Evolutionary conservation across 1,140 invertebrate species (phyloP), one percentile per base, ranked within the genome.

Genomic region (Aradophagus sp.): DNA sequence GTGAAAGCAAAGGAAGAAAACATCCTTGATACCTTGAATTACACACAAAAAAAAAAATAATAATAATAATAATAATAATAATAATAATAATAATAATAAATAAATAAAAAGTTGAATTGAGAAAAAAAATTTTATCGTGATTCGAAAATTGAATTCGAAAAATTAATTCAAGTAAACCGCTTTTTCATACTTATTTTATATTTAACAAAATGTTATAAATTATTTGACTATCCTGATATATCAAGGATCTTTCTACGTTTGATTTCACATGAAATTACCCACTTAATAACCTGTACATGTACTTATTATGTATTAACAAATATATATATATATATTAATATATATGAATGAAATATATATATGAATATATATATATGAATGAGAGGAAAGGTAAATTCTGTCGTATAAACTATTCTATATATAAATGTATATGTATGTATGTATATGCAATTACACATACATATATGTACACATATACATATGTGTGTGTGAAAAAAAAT

Each of bases 201-300:
- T 5, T 23, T 5, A 23, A 5, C 20, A 23, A n/a, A n/a, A n/a
- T n/a, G n/a, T n/a, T n/a, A n/a, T n/a, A n/a, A n/a, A n/a, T n/a
- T n/a, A n/a, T n/a, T n/a, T n/a, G n/a, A n/a, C n/a, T n/a, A n/a
- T n/a, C n/a, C n/a, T n/a, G n/a, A n/a, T n/a, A n/a, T n/a, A n/a
- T n/a, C n/a, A n/a, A n/a, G n/a, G n/a, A n/a, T n/a, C n/a, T 4
- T 23, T 23, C 8, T 23, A 4, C 4, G 20, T 23, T 17, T 36
- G 34, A 1, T 36, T 6, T 36, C 2, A 16, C 14, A 10, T 36
- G 1, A 12, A 36, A 36, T 36, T 13, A 36, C 8, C 15, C 8
- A 38, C 16, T 34, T 72, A 76, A 65, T 71, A 76, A 55, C 52
- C 68, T 66, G 62, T 66, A 66, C 36, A 66, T 66, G 62, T 66